Evolutionary conservation across 1,140 invertebrate species (phyloP).

Genomic region (Drosophila equinoxialis): DNA sequence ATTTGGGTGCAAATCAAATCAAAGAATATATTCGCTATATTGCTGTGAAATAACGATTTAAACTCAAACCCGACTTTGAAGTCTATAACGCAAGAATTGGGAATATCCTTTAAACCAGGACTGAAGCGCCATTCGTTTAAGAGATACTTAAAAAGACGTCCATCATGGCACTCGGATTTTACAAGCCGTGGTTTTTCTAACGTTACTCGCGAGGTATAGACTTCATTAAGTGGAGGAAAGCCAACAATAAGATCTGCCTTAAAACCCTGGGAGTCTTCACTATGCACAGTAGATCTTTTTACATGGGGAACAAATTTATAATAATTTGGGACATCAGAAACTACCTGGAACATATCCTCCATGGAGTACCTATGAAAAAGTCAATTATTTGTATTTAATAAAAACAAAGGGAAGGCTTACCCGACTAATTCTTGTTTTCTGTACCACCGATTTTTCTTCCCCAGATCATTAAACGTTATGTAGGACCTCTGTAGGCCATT

Average conservation of each 20-base stretch:
- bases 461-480: conserved; percentile 70
- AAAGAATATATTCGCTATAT: conserved; percentile 96
- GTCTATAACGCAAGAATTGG: conserved; percentile 93
- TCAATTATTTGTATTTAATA: background rate
- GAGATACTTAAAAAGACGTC: conserved; percentile 94
- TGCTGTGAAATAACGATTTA: conserved; percentile 92
- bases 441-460: conserved; percentile 86
- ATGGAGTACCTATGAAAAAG: conserved; percentile 91
- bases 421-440: conserved; percentile 88
- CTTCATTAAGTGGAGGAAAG: conserved; percentile 94
- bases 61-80: conserved; percentile 97
- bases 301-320: conserved; percentile 97
- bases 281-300: conserved; percentile 90
- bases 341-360: conserved; percentile 97
- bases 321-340: conserved; percentile 95
- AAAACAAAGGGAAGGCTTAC: conserved; percentile 82
- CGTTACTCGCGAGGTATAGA: conserved; percentile 94
- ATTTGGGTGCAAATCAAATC: conserved; percentile 97
- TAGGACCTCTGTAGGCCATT: conserved; percentile 59
- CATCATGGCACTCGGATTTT: conserved; percentile 94
- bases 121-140: conserved; percentile 96
- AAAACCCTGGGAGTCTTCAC: conserved; percentile 84
- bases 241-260: conserved; percentile 95
- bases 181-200: conserved; percentile 89
- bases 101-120: conserved; percentile 92